phyloP scores from a whole-genome alignment of 2,797 vertebrate species.

The Monodelphis domestica region DNA sequence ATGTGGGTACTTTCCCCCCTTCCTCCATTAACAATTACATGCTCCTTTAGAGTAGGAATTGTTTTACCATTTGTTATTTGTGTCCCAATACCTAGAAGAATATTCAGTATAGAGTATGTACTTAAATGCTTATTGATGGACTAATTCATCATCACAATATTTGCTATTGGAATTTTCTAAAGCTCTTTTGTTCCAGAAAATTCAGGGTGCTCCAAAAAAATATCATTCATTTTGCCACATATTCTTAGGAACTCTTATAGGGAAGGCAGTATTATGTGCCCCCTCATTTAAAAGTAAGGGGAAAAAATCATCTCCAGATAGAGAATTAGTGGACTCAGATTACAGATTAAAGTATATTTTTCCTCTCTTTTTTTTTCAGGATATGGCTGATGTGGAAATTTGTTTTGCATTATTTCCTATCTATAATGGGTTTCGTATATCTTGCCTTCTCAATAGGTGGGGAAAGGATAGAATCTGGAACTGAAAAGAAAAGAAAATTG shows the following conservation, averaged over 20 bases:
- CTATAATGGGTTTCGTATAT: too few relatives aligned
- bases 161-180: background rate
- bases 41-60: background rate
- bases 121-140: background rate
- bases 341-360: slow-evolving; percentile 15
- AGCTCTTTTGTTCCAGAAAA: background rate
- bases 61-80: background rate
- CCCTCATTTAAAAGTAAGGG: slow-evolving; percentile 3
- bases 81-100: background rate
- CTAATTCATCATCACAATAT: background rate
- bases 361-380: background rate
- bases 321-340: slow-evolving; percentile 6
- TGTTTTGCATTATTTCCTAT: background rate
- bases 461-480: too few relatives aligned
- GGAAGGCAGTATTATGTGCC: background rate
- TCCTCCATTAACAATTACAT: too few relatives aligned
- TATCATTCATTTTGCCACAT: background rate
- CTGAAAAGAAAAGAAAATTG: too few relatives aligned
- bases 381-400: background rate
- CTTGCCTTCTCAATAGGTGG: too few relatives aligned
- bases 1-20: too few relatives aligned
- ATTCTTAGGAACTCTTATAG: background rate
- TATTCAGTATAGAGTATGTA: background rate
- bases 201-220: background rate
- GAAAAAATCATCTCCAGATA: background rate